These are phyloP conservation scores for Zaprionus ghesquierei DNA, from an alignment of 1,140 invertebrate genomes.

Conservation along the genomic window DNA sequence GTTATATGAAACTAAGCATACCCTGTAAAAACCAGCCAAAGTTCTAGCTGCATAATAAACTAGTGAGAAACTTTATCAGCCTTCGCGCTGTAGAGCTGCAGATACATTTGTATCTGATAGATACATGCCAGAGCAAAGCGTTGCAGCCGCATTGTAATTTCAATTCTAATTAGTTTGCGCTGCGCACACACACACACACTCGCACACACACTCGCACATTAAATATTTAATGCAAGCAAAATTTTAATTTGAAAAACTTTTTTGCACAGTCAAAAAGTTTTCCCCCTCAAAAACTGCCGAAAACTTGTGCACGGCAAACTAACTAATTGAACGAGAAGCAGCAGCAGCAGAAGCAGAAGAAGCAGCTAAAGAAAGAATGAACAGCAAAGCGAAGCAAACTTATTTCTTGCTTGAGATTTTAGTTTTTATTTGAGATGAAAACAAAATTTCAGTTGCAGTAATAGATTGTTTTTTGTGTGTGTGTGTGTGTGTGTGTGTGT, in stretches of 20 bases:
- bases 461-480: neutral
- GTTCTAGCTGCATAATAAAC: constrained; percentile 55
- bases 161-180: constrained; percentile 62
- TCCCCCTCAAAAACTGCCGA: neutral
- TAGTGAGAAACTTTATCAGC: constrained; percentile 32
- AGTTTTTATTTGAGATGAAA: constrained; percentile 61
- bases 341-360: neutral
- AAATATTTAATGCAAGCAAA: constrained; percentile 62
- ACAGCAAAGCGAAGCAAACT: constrained; percentile 13
- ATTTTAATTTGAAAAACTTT: constrained; percentile 66
- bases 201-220: constrained; percentile 16
- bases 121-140: constrained; percentile 1
- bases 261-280: constrained; percentile 23
- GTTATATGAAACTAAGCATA: neutral
- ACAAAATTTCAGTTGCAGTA: constrained; percentile 63
- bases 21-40: neutral
- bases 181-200: constrained; percentile 13
- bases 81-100: constrained; percentile 4
- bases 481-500: neutral
- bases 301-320: constrained; percentile 33
- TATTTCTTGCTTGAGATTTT: constrained; percentile 32
- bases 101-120: constrained; percentile 31
- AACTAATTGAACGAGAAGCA: neutral
- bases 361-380: neutral
- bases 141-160: constrained; percentile 49